Conservation (phyloP, 2,888 invertebrate genomes). For the Yponomeuta malinellus region DNA sequence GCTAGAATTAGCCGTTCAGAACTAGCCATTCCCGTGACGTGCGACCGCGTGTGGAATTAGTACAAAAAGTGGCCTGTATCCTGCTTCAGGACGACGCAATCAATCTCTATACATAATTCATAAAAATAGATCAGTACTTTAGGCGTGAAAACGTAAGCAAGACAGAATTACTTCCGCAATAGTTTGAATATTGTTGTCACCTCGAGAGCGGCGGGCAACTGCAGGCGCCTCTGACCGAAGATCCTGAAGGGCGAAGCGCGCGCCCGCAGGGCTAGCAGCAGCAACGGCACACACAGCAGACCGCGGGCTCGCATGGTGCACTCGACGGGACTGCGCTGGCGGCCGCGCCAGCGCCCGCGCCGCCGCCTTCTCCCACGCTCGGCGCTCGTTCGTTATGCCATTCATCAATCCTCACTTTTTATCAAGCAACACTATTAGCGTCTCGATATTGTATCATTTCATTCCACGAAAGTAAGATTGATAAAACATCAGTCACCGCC, state of each 20-base stretch:
- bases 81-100: too few relatives aligned
- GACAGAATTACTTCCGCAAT: neutral
- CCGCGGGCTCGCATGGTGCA: neutral
- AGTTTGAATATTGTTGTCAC: neutral
- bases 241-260: conserved; percentile 8
- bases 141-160: neutral
- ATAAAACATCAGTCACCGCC: neutral
- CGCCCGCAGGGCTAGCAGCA: conserved; percentile 1
- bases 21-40: too few relatives aligned
- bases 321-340: neutral
- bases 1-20: too few relatives aligned
- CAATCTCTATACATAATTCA: too few relatives aligned
- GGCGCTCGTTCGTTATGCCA: too few relatives aligned
- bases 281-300: neutral
- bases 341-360: neutral
- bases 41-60: too few relatives aligned
- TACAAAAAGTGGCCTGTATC: too few relatives aligned
- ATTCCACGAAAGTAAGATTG: neutral
- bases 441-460: too few relatives aligned
- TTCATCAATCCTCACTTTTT: neutral
- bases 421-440: neutral
- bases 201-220: conserved; percentile 9
- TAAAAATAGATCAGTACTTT: too few relatives aligned
- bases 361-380: conserved; percentile 4
- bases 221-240: conserved; percentile 5